Evolutionary conservation across 2,797 vertebrate species (phyloP).

Genomic region (Orestias chungarensis): DNA sequence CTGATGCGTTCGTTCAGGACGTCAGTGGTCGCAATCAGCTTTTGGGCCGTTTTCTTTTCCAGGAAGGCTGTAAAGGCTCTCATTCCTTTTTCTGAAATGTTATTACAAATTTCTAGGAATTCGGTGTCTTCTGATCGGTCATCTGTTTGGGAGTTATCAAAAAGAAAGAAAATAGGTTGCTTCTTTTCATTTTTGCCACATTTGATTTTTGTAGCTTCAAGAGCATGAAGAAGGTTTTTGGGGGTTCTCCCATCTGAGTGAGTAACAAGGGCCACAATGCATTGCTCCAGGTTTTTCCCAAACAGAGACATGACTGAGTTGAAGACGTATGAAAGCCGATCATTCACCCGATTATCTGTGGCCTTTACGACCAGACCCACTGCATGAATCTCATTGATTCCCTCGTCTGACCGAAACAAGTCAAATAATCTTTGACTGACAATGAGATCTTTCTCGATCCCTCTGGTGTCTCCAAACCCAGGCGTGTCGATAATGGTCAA

Average conservation of each 20-base stretch:
- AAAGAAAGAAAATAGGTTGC: slow-evolving; percentile 4
- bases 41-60: neutral
- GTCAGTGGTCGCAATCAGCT: neutral
- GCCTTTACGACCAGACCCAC: slow-evolving; percentile 3
- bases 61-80: neutral
- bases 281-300: slow-evolving; percentile 4
- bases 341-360: slow-evolving; percentile 4
- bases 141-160: neutral
- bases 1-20: slow-evolving; percentile 3
- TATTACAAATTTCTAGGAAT: neutral
- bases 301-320: slow-evolving; percentile 9
- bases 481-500: neutral
- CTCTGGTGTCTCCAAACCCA: slow-evolving; percentile 7
- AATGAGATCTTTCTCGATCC: neutral
- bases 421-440: slow-evolving; percentile 6
- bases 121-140: neutral
- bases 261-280: slow-evolving; percentile 1
- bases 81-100: neutral
- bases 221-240: slow-evolving; percentile 1
- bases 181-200: slow-evolving; percentile 7
- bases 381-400: neutral
- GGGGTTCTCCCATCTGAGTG: neutral
- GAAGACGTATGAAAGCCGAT: slow-evolving; percentile 5
- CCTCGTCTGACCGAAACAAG: slow-evolving; percentile 2
- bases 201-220: slow-evolving; percentile 3